These are phyloP conservation scores for Augiades crinisus DNA, from an alignment of 2,888 invertebrate species.

Conservation along the genomic window DNA sequence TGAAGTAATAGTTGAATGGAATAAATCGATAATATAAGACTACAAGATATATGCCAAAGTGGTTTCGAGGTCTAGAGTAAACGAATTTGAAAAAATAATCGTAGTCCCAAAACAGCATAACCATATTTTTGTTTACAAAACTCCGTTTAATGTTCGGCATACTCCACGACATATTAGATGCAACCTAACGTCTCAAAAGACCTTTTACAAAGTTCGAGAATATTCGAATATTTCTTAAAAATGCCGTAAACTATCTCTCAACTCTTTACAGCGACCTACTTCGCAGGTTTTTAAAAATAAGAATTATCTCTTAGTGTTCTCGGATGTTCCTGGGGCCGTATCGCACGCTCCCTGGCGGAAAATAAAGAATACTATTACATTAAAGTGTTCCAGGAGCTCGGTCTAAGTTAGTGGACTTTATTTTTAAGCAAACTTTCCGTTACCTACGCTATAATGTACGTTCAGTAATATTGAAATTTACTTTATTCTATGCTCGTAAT, in stretches of 20 bases:
- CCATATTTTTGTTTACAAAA: no score
- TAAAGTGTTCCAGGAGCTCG: constrained; percentile 4
- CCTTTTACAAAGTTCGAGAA: background rate
- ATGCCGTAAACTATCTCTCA: constrained; percentile 3
- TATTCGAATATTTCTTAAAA: constrained; percentile 1
- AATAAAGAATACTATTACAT: constrained; percentile 22
- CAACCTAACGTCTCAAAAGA: background rate
- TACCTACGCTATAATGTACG: background rate
- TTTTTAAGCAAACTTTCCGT: constrained; percentile 15
- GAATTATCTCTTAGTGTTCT: constrained; percentile 8
- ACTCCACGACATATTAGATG: background rate
- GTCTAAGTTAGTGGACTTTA: constrained; percentile 16
- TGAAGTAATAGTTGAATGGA: no score
- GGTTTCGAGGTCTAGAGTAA: no score
- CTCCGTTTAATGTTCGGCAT: no score
- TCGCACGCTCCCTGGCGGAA: constrained; percentile 12
- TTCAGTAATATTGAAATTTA: background rate
- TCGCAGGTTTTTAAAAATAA: constrained; percentile 18
- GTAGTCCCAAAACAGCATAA: no score
- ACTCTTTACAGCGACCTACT: constrained; percentile 9
- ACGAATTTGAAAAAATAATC: no score
- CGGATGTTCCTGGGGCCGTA: constrained; percentile 7
- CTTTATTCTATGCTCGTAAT: no score
- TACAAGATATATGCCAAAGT: no score
- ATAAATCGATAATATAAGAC: no score